A percentile compares a stretch with the other conserved stretches of the same genome.
These are phyloP conservation scores for Heliconius himera DNA, from an alignment of 1,140 invertebrate genomes.

Conservation along the genomic window DNA sequence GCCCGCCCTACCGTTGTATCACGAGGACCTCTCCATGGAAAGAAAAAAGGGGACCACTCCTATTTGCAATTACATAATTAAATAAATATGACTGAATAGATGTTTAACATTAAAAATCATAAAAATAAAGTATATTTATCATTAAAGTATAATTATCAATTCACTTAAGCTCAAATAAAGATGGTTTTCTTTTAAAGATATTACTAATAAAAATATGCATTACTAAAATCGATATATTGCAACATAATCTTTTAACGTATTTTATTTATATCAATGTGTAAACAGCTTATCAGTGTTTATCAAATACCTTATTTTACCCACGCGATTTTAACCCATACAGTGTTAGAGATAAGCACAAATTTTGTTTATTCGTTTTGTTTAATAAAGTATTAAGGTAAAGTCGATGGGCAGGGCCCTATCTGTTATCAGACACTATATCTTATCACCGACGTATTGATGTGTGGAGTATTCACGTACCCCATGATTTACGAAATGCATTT, in stretches of 20 bases:
- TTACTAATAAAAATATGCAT: not conserved
- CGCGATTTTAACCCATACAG: not conserved
- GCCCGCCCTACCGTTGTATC: no score
- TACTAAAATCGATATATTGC: conserved; percentile 1
- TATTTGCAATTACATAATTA: no score
- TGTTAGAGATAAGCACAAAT: not conserved
- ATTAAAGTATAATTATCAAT: no score
- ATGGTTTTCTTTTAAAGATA: no score
- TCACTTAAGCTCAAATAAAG: no score
- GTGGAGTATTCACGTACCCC: not conserved
- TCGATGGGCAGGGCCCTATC: conserved; percentile 3
- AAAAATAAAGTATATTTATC: no score
- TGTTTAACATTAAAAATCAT: no score
- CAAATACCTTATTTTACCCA: not conserved
- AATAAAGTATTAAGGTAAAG: conserved; percentile 16
- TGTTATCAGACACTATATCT: conserved; percentile 3
- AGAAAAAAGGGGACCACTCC: no score
- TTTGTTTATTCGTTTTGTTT: not conserved
- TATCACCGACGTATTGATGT: not conserved
- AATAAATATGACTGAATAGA: no score
- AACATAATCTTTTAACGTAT: not conserved
- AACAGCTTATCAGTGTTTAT: conserved; percentile 7
- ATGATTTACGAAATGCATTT: conserved; percentile 6
- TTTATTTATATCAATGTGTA: conserved; percentile 8
- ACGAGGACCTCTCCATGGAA: no score